Evolutionary conservation across 2,888 invertebrate species (phyloP), one percentile per base, ranked within the genome.

Genomic region (Melanotus villosus): DNA sequence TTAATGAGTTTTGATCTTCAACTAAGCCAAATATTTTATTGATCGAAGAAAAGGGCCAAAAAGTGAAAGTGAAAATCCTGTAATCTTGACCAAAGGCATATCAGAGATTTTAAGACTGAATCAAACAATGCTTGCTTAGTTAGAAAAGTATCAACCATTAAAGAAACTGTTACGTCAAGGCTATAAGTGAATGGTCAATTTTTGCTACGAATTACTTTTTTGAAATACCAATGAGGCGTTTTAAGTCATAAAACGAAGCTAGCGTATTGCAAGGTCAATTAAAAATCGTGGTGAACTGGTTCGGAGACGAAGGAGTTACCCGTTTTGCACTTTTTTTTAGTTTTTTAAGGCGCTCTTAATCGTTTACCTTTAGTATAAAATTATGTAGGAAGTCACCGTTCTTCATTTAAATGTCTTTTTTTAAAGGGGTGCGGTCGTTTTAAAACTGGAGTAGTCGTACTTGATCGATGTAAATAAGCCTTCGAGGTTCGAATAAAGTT

Each of bases 101-200:
- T n/a, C n/a, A n/a, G n/a, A n/a, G n/a, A n/a, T n/a, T n/a, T n/a
- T n/a, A n/a, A n/a, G n/a, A 5, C 5, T 16, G 16, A 41, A 41
- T 41, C 41, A 41, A 1, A 3, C 14, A 41, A n/a, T n/a, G n/a
- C n/a, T n/a, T n/a, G n/a, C n/a, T n/a, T n/a, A n/a, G n/a, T n/a
- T n/a, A n/a, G n/a, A n/a, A n/a, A n/a, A n/a, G n/a, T n/a, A n/a
- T n/a, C n/a, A n/a, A n/a, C 14, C 16, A 52, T 52, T 16, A 18
- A 52, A 32, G n/a, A n/a, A n/a, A n/a, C n/a, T n/a, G n/a, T n/a
- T n/a, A 52, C 57, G 54, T 62, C 71, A 71, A 71, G 71, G 71
- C 50, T 63, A 59, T 19, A 34, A 64, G 71, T 66, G 71, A 72
- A 64, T 30, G 71, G 68, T 62, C 68, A 63, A n/a, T n/a, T 68